Evolutionary conservation across 1,140 invertebrate species (phyloP).

Genomic region (Paramacrobiotus metropolitanus): DNA sequence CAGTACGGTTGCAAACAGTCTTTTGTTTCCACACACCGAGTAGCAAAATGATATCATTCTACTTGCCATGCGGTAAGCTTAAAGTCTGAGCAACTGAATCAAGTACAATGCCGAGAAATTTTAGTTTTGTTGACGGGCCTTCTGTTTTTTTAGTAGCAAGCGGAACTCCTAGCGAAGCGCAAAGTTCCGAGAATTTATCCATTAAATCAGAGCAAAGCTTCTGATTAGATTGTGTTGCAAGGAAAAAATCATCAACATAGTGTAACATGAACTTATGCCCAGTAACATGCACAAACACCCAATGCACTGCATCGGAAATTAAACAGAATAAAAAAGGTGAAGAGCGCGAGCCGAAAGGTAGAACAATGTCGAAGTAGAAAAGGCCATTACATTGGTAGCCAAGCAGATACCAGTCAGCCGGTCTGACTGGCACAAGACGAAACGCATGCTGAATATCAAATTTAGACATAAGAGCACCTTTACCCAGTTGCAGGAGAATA

Average conservation of each 20-base stretch:
- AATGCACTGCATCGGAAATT: background rate
- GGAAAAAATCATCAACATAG: background rate
- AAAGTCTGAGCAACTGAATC: background rate
- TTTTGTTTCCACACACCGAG: background rate
- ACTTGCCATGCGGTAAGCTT: background rate
- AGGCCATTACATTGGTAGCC: background rate
- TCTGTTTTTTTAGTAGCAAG: background rate
- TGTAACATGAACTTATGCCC: background rate
- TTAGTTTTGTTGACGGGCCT: background rate
- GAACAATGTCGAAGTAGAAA: constrained; percentile 2
- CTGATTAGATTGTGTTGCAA: background rate
- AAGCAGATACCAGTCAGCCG: background rate
- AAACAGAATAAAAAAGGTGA: background rate
- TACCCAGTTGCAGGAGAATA: background rate
- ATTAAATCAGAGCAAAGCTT: background rate
- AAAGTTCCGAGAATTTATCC: background rate
- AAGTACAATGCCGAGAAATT: background rate
- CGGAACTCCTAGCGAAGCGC: background rate
- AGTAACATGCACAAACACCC: background rate
- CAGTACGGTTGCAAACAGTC: background rate
- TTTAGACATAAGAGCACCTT: background rate
- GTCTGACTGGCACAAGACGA: background rate
- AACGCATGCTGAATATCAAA: background rate
- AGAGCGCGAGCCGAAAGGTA: background rate
- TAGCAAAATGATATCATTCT: background rate